A percentile compares a stretch with the other conserved stretches of the same genome.
Evolutionary conservation across 2,113 vertebrate species (phyloP).

Genomic region (Atherinomorus stipes): DNA sequence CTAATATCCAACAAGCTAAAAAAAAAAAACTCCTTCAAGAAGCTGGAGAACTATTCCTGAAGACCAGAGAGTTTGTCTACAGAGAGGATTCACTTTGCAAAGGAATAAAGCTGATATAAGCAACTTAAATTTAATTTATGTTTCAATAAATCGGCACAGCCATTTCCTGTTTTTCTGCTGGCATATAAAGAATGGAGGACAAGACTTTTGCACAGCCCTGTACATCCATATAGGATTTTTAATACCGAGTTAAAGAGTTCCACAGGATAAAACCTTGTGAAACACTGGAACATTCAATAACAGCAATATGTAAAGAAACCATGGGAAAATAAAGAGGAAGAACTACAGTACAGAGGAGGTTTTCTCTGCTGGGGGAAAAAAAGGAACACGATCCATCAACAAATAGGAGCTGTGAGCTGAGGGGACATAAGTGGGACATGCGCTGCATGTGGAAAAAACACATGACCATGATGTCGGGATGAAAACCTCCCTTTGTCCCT

Average conservation of each 20-base stretch:
- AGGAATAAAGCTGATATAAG: not conserved
- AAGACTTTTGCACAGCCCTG: no score
- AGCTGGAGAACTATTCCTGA: no score
- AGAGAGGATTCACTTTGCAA: no score
- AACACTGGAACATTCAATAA: constrained; percentile 2
- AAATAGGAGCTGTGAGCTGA: constrained; percentile 63
- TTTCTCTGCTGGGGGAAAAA: constrained; percentile 12
- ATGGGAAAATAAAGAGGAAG: constrained; percentile 16
- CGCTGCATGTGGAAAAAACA: constrained; percentile 34
- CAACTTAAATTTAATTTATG: not conserved
- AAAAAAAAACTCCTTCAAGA: no score
- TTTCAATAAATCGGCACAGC: not conserved
- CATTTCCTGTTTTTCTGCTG: no score
- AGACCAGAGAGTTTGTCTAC: no score
- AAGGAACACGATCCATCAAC: constrained; percentile 59
- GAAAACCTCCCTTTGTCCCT: constrained; percentile 78
- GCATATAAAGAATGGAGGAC: no score
- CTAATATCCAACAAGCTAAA: no score
- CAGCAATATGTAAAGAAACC: not conserved
- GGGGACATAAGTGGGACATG: constrained; percentile 79
- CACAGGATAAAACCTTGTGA: constrained; percentile 35
- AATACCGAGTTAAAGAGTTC: not conserved
- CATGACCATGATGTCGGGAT: constrained; percentile 62
- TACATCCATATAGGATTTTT: no score
- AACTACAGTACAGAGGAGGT: constrained; percentile 2